phyloP scores from a whole-genome alignment of 2,113 vertebrate genomes.

The Hystrix cristata region DNA sequence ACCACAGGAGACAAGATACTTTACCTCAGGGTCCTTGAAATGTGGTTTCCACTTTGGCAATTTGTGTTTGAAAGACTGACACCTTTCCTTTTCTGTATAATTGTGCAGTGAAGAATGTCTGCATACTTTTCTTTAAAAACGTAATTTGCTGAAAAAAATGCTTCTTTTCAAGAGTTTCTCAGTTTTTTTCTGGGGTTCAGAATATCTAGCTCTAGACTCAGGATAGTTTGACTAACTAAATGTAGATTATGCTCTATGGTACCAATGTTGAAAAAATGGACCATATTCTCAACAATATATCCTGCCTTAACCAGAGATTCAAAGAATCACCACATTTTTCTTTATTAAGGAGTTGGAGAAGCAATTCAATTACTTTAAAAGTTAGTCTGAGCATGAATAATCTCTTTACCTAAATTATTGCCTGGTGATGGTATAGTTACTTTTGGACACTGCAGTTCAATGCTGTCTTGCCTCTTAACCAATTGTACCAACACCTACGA shows the following conservation, averaged over 20 bases:
- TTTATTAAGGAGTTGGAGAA: neutral
- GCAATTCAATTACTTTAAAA: neutral
- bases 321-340: constrained; percentile 34
- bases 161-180: constrained; percentile 61
- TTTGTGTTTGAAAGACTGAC: constrained; percentile 33
- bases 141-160: constrained; percentile 63
- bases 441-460: neutral
- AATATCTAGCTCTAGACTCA: neutral
- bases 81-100: constrained; percentile 39
- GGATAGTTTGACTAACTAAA: neutral
- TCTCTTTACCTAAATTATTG: neutral
- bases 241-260: neutral
- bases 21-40: constrained; percentile 55
- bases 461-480: neutral
- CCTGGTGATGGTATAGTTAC: neutral
- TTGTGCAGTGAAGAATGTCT: constrained; percentile 65
- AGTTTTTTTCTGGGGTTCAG: neutral
- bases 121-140: constrained; percentile 36
- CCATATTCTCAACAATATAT: neutral
- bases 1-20: constrained; percentile 65
- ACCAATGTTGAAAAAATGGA: neutral
- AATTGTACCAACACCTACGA: neutral
- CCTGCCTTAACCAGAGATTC: neutral
- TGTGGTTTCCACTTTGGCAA: constrained; percentile 51
- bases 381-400: neutral